Percentiles rank a stretch among this genome's conserved stretches.
These are phyloP conservation scores for Crotalus helleri DNA, from an alignment of 2,113 vertebrate species.

Conservation along the genomic window DNA sequence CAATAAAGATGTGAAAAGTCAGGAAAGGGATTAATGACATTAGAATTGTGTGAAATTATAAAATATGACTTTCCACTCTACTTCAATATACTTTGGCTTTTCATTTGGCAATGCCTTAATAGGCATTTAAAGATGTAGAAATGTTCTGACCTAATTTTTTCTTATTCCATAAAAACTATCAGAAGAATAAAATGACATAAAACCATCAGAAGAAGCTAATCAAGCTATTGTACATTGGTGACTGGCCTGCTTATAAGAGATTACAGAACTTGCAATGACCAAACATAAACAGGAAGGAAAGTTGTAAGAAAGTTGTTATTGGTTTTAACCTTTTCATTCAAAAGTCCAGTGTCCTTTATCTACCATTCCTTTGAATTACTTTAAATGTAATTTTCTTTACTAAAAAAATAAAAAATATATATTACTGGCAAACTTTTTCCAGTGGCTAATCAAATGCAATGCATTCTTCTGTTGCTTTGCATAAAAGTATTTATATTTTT, in stretches of 20 bases:
- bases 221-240: neutral
- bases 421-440: neutral
- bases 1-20: neutral
- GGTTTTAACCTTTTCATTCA: neutral
- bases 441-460: neutral
- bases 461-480: neutral
- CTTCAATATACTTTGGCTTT: neutral
- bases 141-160: neutral
- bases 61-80: neutral
- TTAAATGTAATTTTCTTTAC: neutral
- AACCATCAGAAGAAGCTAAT: neutral
- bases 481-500: neutral
- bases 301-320: neutral
- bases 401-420: neutral
- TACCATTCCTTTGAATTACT: neutral
- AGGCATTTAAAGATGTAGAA: neutral
- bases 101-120: neutral
- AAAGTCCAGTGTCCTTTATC: neutral
- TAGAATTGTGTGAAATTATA: neutral
- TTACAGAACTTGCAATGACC: neutral
- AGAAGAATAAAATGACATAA: neutral
- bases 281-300: neutral
- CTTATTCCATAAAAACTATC: neutral
- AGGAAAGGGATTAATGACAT: neutral
- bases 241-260: neutral